Evolutionary conservation across 1,140 invertebrate genomes (phyloP).

Genomic region (Stenopsyche tienmushanensis): DNA sequence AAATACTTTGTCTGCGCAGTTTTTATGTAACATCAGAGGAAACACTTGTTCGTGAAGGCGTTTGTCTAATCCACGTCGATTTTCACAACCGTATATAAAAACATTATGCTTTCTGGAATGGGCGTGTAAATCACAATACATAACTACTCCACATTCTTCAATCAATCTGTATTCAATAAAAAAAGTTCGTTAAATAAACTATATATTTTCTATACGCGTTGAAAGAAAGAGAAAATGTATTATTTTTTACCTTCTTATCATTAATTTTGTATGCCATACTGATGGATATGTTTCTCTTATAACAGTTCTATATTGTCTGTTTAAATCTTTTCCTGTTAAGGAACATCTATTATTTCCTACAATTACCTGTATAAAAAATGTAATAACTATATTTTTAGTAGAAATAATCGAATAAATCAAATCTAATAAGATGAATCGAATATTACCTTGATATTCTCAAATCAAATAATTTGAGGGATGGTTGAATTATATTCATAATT

Average conservation of each 20-base stretch:
- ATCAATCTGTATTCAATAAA: slow-evolving; percentile 63
- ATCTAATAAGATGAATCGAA: background rate
- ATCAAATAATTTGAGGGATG: background rate
- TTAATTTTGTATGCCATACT: slow-evolving; percentile 90
- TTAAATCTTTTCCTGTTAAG: slow-evolving; percentile 82
- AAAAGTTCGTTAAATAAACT: slow-evolving; percentile 6
- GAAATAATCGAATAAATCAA: no score
- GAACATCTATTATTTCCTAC: slow-evolving; percentile 92
- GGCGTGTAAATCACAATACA: slow-evolving; percentile 95
- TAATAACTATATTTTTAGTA: background rate
- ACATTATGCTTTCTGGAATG: slow-evolving; percentile 94
- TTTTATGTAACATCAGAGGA: slow-evolving; percentile 89
- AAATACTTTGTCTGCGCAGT: slow-evolving; percentile 83
- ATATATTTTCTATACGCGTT: no score
- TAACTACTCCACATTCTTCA: slow-evolving; percentile 88
- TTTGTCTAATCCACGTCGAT: slow-evolving; percentile 73
- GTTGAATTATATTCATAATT: slow-evolving; percentile 12
- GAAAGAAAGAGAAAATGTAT: no score
- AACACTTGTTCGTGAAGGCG: slow-evolving; percentile 86
- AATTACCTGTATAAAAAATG: slow-evolving; percentile 57
- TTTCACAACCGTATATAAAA: slow-evolving; percentile 96
- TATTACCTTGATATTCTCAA: background rate
- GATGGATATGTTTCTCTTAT: slow-evolving; percentile 88
- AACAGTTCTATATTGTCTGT: slow-evolving; percentile 85
- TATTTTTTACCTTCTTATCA: slow-evolving; percentile 70